Percentiles rank a stretch among this genome's conserved stretches.
Evolutionary conservation across 2,113 vertebrate genomes (phyloP).

Genomic region (Chloropsis hardwickii): DNA sequence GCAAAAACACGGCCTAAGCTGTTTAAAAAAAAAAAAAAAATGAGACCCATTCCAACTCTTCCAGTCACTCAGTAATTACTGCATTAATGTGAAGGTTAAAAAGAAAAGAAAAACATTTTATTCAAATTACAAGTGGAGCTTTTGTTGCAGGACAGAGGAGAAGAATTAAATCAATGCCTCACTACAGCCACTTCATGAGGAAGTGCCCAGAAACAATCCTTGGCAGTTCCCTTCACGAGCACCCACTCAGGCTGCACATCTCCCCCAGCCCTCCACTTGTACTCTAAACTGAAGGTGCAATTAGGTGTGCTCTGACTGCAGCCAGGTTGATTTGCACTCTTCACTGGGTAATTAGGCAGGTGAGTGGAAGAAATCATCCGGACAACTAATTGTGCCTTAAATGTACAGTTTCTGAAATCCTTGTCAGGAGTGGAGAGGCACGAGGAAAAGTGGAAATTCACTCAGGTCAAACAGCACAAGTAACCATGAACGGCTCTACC

Average conservation of each 20-base stretch:
- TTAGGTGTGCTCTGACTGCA: not conserved
- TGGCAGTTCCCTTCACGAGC: fast-evolving
- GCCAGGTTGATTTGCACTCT: not conserved
- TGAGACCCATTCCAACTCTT: not conserved
- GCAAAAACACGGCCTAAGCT: not conserved
- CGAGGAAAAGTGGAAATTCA: not conserved
- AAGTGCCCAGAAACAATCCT: not conserved
- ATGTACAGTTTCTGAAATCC: not conserved
- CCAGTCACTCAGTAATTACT: not conserved
- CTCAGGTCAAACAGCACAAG: not conserved
- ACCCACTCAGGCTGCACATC: not conserved
- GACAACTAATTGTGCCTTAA: not conserved
- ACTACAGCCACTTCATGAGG: not conserved
- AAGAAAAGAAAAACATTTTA: not conserved
- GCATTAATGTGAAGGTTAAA: not conserved
- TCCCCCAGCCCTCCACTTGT: not conserved
- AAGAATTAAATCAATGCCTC: not conserved
- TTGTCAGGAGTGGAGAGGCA: not conserved
- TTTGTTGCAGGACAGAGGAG: not conserved
- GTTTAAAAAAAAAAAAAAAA: not conserved
- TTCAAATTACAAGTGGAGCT: not conserved
- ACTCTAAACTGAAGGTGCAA: not conserved
- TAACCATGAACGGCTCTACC: fast-evolving
- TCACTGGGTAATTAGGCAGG: not conserved
- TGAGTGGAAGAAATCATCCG: not conserved